A percentile compares a stretch with the other conserved stretches of the same genome.
Evolutionary conservation across 2,797 vertebrate genomes (phyloP).

Genomic region (Pseudochirops corinnae): DNA sequence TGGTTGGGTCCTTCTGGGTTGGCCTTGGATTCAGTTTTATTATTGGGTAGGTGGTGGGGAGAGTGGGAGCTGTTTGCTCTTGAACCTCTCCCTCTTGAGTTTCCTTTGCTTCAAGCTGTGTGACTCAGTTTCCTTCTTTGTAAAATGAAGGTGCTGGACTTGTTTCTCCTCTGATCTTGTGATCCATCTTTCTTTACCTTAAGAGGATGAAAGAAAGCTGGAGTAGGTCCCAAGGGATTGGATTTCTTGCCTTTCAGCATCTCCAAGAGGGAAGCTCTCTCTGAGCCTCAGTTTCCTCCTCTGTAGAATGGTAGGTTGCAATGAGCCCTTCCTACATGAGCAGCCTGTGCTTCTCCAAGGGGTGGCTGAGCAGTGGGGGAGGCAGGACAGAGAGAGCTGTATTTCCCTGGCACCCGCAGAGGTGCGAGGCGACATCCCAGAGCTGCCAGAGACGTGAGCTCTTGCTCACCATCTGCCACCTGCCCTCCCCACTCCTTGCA

Average conservation of each 20-base stretch:
- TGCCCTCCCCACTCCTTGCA: neutral
- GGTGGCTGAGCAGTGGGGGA: neutral
- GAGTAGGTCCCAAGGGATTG: neutral
- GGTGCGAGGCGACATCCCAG: conserved; percentile 43
- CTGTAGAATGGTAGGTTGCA: neutral
- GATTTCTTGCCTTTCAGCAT: neutral
- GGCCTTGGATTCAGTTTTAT: neutral
- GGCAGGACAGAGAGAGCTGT: neutral
- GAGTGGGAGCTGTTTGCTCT: neutral
- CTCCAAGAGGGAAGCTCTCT: neutral
- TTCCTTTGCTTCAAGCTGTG: neutral
- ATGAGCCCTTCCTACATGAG: neutral
- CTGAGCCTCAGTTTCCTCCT: neutral
- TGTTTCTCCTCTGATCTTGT: neutral
- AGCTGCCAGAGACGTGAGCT: conserved; percentile 16
- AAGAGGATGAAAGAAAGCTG: neutral
- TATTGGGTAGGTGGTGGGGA: neutral
- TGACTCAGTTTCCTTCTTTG: neutral
- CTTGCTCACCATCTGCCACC: neutral
- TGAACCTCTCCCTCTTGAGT: neutral
- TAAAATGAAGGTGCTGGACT: neutral
- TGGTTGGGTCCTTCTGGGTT: neutral
- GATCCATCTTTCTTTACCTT: neutral
- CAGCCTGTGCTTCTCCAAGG: neutral
- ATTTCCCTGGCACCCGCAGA: neutral